Percentiles rank a stretch among this genome's conserved stretches.
Conservation (phyloP, 2,113 vertebrate species). For the Eurypyga helias region DNA sequence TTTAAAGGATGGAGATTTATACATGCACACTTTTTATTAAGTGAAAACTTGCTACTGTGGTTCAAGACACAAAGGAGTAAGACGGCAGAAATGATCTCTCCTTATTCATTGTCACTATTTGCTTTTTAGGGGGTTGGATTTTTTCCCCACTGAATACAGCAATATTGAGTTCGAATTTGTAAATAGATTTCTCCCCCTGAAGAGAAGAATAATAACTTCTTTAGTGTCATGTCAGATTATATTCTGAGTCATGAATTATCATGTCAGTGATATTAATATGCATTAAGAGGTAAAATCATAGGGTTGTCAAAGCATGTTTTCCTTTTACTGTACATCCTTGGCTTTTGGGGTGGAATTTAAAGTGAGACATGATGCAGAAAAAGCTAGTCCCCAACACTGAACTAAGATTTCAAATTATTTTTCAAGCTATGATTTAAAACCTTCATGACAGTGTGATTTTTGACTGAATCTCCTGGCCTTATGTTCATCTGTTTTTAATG, state of each 20-base stretch:
- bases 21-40: background rate
- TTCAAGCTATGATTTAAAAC: background rate
- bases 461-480: background rate
- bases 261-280: background rate
- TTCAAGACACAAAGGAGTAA: background rate
- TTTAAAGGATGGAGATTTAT: background rate
- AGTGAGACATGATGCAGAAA: background rate
- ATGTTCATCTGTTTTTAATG: background rate
- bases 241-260: background rate
- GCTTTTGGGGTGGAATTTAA: background rate
- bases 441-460: background rate
- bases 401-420: background rate
- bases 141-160: background rate
- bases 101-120: background rate
- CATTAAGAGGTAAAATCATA: background rate
- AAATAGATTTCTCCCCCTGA: background rate
- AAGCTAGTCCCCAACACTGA: background rate
- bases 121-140: background rate
- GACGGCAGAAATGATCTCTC: background rate
- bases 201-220: background rate
- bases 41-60: background rate
- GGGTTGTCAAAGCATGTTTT: background rate
- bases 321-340: background rate
- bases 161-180: background rate
- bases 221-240: background rate